phyloP scores from a whole-genome alignment of 2,888 invertebrate genomes.

The Ormyrus nitidulus region DNA sequence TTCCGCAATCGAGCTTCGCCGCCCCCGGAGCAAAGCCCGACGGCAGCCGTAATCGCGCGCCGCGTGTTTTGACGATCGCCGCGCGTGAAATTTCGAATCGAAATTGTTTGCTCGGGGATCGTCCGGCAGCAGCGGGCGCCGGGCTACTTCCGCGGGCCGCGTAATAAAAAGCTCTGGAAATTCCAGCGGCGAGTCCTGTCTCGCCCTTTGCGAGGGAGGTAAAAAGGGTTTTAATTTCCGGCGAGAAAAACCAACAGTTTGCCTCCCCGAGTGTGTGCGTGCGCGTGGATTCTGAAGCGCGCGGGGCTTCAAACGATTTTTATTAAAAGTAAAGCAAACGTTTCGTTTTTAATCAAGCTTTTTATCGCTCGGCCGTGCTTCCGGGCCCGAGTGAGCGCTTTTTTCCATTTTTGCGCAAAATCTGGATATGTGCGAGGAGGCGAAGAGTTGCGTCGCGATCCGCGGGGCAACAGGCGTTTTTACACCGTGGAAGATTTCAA shows the following conservation, averaged over 20 bases:
- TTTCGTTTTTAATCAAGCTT: conserved; percentile 54
- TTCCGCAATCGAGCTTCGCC: background rate
- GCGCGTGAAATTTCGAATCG: conserved; percentile 47
- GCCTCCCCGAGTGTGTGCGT: background rate
- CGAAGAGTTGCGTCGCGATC: background rate
- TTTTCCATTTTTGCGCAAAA: background rate
- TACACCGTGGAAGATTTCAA: background rate
- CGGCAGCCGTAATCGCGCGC: background rate
- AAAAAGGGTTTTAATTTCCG: conserved; percentile 73
- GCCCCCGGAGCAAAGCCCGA: no score
- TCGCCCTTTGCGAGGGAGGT: conserved; percentile 20
- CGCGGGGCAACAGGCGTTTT: background rate
- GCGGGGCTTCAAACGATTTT: conserved; percentile 47
- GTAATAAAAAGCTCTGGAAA: conserved; percentile 49
- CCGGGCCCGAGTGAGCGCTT: background rate
- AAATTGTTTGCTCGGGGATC: conserved; percentile 38
- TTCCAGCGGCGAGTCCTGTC: background rate
- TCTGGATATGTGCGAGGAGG: background rate
- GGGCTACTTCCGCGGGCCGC: conserved; percentile 25
- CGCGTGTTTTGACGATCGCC: conserved; percentile 15
- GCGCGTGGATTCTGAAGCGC: background rate
- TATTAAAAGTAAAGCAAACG: conserved; percentile 51
- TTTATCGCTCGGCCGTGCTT: conserved; percentile 19
- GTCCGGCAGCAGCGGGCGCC: background rate
- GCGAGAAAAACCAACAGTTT: conserved; percentile 69